A percentile compares a stretch with the other conserved stretches of the same genome.
Evolutionary conservation across 2,113 vertebrate genomes (phyloP).

Genomic region (Crotalus viridis): DNA sequence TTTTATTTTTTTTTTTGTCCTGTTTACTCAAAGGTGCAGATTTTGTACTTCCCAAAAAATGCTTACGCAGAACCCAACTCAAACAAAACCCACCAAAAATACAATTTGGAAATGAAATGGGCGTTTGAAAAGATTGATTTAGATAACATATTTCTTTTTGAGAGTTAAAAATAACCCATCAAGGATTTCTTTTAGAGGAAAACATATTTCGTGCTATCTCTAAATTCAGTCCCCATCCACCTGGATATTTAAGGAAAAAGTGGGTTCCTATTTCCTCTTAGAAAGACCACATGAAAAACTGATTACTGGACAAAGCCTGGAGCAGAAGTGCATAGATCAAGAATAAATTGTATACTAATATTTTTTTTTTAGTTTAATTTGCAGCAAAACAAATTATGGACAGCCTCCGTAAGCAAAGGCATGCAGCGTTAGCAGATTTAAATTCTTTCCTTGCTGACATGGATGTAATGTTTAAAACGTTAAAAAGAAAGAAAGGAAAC

Average conservation of each 20-base stretch:
- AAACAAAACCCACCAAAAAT: background rate
- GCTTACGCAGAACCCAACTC: background rate
- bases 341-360: background rate
- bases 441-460: background rate
- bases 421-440: background rate
- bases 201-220: background rate
- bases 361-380: background rate
- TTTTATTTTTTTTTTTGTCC: background rate
- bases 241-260: background rate
- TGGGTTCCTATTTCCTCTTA: no score
- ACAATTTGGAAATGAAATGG: background rate
- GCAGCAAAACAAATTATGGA: background rate
- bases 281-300: background rate
- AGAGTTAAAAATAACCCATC: background rate
- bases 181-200: background rate
- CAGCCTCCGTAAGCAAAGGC: background rate
- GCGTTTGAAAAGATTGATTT: background rate
- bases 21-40: background rate
- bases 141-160: background rate
- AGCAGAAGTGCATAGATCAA: background rate
- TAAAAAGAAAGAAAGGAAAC: background rate
- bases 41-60: background rate
- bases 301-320: background rate
- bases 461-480: background rate
- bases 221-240: background rate